phyloP scores from a whole-genome alignment of 2,113 vertebrate genomes.

The Microtus ochrogaster region DNA sequence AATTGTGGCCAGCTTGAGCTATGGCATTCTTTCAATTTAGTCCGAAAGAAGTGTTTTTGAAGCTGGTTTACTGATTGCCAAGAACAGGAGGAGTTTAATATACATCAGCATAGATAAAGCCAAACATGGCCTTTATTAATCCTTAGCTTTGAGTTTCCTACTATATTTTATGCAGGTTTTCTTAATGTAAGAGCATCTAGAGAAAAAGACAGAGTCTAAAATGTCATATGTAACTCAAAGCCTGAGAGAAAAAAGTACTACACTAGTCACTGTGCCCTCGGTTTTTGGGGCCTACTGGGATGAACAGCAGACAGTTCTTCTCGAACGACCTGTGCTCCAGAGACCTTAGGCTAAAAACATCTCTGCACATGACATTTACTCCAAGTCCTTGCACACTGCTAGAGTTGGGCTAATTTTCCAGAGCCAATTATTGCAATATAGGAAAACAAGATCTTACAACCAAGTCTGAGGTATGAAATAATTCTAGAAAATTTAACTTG shows the following conservation, averaged over 20 bases:
- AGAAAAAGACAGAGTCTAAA: slow-evolving; percentile 60
- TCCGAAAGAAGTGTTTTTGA: slow-evolving; percentile 67
- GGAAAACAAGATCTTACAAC: not conserved
- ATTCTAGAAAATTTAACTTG: not conserved
- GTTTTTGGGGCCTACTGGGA: slow-evolving; percentile 14
- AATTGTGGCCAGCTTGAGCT: slow-evolving; percentile 41
- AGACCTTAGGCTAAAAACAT: not conserved
- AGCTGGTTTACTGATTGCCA: slow-evolving; percentile 61
- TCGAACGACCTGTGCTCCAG: not conserved
- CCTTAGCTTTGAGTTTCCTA: slow-evolving; percentile 50
- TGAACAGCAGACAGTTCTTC: slow-evolving; percentile 10
- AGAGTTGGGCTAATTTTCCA: not conserved
- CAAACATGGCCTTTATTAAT: slow-evolving; percentile 62
- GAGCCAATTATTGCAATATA: not conserved
- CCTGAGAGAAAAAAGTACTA: not conserved
- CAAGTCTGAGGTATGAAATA: not conserved
- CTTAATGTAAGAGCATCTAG: slow-evolving; percentile 58
- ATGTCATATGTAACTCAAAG: slow-evolving; percentile 54
- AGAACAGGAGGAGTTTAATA: slow-evolving; percentile 77
- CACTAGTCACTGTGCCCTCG: not conserved
- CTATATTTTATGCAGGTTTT: slow-evolving; percentile 56
- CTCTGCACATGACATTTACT: not conserved
- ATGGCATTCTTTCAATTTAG: slow-evolving; percentile 57
- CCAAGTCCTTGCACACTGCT: not conserved
- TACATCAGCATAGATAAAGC: slow-evolving; percentile 60